Evolutionary conservation across 2,888 invertebrate species (phyloP).

Genomic region (Heteromyza rotundicornis): DNA sequence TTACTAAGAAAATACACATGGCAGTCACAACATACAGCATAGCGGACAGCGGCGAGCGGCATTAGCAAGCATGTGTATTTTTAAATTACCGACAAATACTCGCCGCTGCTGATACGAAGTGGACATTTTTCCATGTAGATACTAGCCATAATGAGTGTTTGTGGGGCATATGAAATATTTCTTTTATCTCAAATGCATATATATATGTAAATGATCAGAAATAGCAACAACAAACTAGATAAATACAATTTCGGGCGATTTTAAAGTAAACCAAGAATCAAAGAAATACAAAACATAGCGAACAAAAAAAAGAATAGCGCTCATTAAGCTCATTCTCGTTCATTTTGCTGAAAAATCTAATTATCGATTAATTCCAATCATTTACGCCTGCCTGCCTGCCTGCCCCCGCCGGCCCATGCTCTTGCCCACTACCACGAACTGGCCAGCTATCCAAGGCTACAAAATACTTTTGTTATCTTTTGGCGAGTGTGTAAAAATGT

Average conservation of each 20-base stretch:
- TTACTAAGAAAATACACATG: no score
- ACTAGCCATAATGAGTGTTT: no score
- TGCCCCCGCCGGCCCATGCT: not conserved
- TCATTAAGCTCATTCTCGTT: not conserved
- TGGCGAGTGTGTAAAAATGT: no score
- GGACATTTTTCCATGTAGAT: no score
- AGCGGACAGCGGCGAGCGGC: no score
- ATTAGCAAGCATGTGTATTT: constrained; percentile 27
- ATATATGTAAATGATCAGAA: not conserved
- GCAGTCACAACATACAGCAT: no score
- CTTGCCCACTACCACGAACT: not conserved
- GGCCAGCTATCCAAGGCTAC: not conserved
- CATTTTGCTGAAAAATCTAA: constrained; percentile 5
- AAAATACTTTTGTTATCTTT: constrained; percentile 1
- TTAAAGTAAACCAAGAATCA: not conserved
- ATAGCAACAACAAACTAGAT: not conserved
- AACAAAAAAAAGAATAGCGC: not conserved
- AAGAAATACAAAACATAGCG: not conserved
- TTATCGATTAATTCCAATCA: constrained; percentile 27
- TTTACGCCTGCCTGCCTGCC: constrained; percentile 8
- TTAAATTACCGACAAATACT: constrained; percentile 14
- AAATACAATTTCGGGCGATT: not conserved
- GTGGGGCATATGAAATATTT: no score
- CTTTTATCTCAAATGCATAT: not conserved
- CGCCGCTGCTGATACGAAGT: no score